Base-by-base conservation (phyloP, 2,797 vertebrate genomes). In the Kryptolebias ocellatus region DNA sequence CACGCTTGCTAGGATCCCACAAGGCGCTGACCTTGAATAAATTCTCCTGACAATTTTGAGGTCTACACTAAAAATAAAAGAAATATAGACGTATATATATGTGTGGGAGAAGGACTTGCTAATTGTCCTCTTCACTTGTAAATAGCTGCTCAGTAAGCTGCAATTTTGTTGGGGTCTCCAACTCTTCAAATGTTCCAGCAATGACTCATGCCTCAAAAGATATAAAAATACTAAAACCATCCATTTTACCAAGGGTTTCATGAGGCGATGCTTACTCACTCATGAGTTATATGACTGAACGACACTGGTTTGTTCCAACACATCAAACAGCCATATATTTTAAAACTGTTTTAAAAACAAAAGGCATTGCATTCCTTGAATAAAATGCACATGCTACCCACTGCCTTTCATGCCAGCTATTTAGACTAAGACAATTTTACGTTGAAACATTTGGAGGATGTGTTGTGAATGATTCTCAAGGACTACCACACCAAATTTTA, bases 61-160 rank as follows among this genome's bases (percentile, higher is more conserved):
- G 74, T 64, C 69, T 64, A 44, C 60, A 79, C 83, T 76, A 83
- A 83, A 84, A 90, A 88, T 89, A 91, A 76, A 83, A 55, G 8
- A 49, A 50, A 50, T 24, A 84, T 84, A 83, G 90, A 89, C 88
- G 34, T 34, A 37, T 24, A 92, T 75, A 82, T 52, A 56, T 68
- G 88, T 68, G 87, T 90, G 82, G 86, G 86, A 83, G 82, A 83
- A 80, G 57, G 66, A 52, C 28, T 44, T 50, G 79, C 73, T 88
- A 90, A 92, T 93, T 89, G 89, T 87, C 83, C 87, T 79, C 83
- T 82, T 89, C 82, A 83, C 76, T 68, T 87, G 89, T 73, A 74
- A 80, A 89, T 80, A 83, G 82, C 83, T 73, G 76, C 79, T 67
- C 11, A 4, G 70, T 53, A 57, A 51, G 60, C 74, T 79, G 59